phyloP scores from a whole-genome alignment of 2,797 vertebrate species.

The Halcyon badia region DNA sequence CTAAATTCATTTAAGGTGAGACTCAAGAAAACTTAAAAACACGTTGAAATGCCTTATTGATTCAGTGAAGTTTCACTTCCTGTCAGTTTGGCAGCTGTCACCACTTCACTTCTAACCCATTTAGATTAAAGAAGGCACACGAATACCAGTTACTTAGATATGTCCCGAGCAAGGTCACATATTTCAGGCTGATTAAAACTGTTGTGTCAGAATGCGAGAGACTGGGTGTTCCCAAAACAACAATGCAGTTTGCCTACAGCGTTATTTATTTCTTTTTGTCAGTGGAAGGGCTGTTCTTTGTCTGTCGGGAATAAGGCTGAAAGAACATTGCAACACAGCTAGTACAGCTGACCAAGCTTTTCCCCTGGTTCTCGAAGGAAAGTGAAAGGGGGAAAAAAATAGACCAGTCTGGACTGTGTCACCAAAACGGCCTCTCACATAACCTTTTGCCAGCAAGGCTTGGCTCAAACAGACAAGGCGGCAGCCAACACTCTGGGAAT shows the following conservation, averaged over 20 bases:
- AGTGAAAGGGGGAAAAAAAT: constrained; percentile 19
- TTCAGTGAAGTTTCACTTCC: constrained; percentile 15
- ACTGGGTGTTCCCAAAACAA: constrained; percentile 33
- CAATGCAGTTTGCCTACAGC: neutral
- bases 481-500: constrained; percentile 43
- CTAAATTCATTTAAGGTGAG: neutral
- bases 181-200: constrained; percentile 25
- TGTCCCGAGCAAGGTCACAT: neutral
- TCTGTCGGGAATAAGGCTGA: neutral
- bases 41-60: neutral
- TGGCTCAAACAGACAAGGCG: constrained; percentile 25
- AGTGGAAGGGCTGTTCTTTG: constrained; percentile 8
- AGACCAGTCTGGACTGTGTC: constrained; percentile 18
- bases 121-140: neutral
- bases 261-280: constrained; percentile 21
- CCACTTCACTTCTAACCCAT: neutral
- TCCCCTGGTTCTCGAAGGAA: constrained; percentile 29
- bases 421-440: neutral
- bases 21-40: neutral
- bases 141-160: neutral
- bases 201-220: constrained; percentile 23
- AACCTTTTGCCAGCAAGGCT: constrained; percentile 8
- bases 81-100: constrained; percentile 21
- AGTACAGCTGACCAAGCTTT: constrained; percentile 63
- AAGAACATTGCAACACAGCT: neutral